Evolutionary conservation across 2,888 invertebrate genomes (phyloP), one percentile per base, ranked within the genome.

Genomic region (Drosophila anceps): DNA sequence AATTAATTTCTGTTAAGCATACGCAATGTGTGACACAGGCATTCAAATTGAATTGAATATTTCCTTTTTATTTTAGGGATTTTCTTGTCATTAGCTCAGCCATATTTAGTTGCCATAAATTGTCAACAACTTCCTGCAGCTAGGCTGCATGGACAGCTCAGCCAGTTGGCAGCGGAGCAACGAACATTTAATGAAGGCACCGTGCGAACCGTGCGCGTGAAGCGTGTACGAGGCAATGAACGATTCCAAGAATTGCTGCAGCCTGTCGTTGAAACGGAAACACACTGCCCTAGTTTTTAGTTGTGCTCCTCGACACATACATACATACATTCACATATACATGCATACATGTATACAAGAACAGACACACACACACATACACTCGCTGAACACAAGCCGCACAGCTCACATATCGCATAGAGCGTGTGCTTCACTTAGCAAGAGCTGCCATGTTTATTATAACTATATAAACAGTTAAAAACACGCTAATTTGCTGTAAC

Each of bases 261-360:
- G 79, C 70, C 74, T 82, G 79, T 79, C 76, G 83, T 81, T 73
- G 68, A 86, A 80, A 88, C 81, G 81, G 84, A 92, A 92, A 90
- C 92, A 92, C 91, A 92, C 90, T 92, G 92, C 90, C 92, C 92
- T 92, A 92, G 82, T 92, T 92, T 92, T 85, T 74, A 88, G 78
- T 79, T 79, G 74, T 71, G 76, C 73, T 67, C 73, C 76, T 64
- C 65, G 63, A 51, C 54, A 64, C 71, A 79, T 64, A 78, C 68
- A 73, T 50, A 62, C 71, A 69, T 10, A 55, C 44, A 62, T 41
- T 46, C 58, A 27, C 6, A 44, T 35, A 53, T 10, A 44, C 41
- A 53, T 10, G 5, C 44, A 55, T 29, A 41, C 39, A 12, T 24
- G 10, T 24, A 35, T 13, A 66, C 50, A 24, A 4, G 24, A 15